Evolutionary conservation across 2,888 invertebrate species (phyloP), one percentile per base, ranked within the genome.

Genomic region (Eumacrocentrus americanus): DNA sequence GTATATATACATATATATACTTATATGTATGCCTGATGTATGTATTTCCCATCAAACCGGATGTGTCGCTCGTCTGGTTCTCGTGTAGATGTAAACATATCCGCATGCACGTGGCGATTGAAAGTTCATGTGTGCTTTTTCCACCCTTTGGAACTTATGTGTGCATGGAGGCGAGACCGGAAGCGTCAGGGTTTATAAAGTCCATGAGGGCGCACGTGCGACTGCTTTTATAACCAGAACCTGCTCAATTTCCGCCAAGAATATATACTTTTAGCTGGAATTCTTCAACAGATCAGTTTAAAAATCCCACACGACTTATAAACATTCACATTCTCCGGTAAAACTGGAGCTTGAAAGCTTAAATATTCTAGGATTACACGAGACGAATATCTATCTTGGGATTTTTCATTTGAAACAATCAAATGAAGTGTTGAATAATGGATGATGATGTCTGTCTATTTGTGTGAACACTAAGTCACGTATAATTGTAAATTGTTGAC

Each of bases 111-210:
- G 54, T 60, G 54, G 59, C 46, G 29, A 54, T 53, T 53, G 37
- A 34, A 20, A 44, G 55, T 55, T 54, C 25, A 54, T 50, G 22
- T 50, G 16, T 22, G 38, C 34, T 54, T 58, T 58, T 35, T 48
- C 22, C 34, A 50, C 44, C 58, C 54, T 23, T 46, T 18, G 16
- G n/a, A 46, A 56, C 20, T 34, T 29, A 4, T 18, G 42, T 54
- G 54, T 44, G 44, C 54, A 29, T 54, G 44, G 53, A 59, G 40
- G 52, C 51, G 51, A 62, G 55, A 65, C 62, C 67, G 67, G 67
- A 67, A 65, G 65, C 58, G 64, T 62, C 67, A 51, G 51, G 60
- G 55, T 60, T 60, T 55, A 60, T 60, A 60, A 50, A 60, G 35
- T 37, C 60, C 55, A 56, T 38, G 46, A 42, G 60, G 37, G 42